Conservation (phyloP, 2,888 invertebrate species). For the Scaptomyza polygonia region DNA sequence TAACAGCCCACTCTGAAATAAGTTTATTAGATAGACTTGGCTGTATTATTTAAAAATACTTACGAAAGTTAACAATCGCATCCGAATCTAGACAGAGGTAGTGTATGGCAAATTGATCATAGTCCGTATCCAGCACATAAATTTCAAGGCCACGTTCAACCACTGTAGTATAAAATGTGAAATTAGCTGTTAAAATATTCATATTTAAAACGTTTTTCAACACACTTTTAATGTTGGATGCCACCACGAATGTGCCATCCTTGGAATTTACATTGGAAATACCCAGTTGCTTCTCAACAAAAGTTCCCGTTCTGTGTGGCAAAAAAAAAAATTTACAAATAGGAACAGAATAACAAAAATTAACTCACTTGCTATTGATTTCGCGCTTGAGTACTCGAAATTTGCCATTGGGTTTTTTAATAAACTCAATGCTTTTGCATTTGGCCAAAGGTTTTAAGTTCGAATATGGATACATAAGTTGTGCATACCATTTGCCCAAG, state of each 20-base stretch:
- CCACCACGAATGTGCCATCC: conserved; percentile 8
- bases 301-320: conserved; percentile 13
- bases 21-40: not conserved
- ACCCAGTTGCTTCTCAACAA: not conserved
- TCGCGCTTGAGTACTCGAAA: not conserved
- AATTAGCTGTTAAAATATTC: not conserved
- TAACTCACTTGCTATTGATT: conserved; percentile 28
- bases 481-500: conserved; percentile 41
- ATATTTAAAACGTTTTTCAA: not conserved
- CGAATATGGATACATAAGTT: conserved; percentile 16
- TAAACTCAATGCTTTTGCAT: conserved; percentile 19
- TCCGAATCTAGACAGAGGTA: conserved; percentile 85
- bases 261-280: not conserved
- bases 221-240: conserved; percentile 2
- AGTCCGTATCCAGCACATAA: conserved; percentile 87
- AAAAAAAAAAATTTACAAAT: not conserved
- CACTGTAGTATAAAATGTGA: conserved; percentile 1
- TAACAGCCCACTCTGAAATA: conserved; percentile 39
- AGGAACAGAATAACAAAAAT: not conserved
- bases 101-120: conserved; percentile 86
- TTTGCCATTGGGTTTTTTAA: not conserved
- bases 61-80: conserved; percentile 26
- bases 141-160: conserved; percentile 14
- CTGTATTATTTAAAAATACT: conserved; percentile 15
- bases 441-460: fast-evolving